Base-by-base conservation (phyloP, 2,113 vertebrate species). In the Carollia perspicillata region DNA sequence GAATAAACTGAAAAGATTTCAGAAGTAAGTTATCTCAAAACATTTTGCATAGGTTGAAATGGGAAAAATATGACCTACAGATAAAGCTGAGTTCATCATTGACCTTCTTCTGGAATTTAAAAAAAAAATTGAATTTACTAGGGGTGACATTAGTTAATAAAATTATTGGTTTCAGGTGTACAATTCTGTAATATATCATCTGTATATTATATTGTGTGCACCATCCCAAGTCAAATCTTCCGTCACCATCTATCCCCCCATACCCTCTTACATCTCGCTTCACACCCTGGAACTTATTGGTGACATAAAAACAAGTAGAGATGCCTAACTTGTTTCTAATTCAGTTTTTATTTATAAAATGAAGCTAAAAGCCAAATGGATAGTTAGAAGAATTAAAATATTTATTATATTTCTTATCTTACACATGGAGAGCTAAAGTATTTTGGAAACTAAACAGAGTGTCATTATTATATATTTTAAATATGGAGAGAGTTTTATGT, bases 11-110 rank as follows among this genome's bases (percentile, higher is more conserved):
- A 66, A 89, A 53, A 91, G 42, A 93, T 83, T 90, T 89, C 44
- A 95, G 74, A 95, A 93, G 35, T 49, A 92, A 80, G n/a, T 90
- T 84, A 65, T 86, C 35, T 89, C 74, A 94, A 94, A 97, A 96
- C 14, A 68, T 75, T 94, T 89, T 96, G 20, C 28, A 72, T 9
- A 68, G n/a, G 17, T 95, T 94, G 77, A 58, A 95, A 69, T 30
- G 87, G 18, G 84, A 37, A 83, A 84, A 60, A n/a, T 71, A 49
- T 92, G 30, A 65, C 60, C 14, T 78, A 42, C 28, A n/a, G 16
- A 33, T 65, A 81, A 91, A 87, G 51, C 44, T 75, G 58, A 81
- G 23, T 80, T 96, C 4, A 47, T 63, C 79, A 33, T 93, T 79
- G 74, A 66, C 12, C 16, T 20, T 2, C 87, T 91, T 95, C 51